A percentile compares a stretch with the other conserved stretches of the same genome.
Conservation (phyloP, 2,888 invertebrate genomes). For the Ormyrus rosae region DNA sequence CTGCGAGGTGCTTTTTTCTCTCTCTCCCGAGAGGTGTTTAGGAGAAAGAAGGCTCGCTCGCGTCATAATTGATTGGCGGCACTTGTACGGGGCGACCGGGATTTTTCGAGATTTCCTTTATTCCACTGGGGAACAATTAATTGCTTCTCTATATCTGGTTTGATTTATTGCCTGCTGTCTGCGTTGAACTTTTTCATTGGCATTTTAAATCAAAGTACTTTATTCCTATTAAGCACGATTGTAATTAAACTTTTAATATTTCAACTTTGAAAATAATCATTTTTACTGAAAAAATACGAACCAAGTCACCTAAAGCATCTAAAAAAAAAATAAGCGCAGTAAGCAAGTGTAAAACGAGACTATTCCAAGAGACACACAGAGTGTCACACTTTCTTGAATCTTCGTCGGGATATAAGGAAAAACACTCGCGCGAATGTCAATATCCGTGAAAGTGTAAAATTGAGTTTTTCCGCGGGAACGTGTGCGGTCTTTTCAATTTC, state of each 20-base stretch:
- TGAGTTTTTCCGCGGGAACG: slow-evolving; percentile 1
- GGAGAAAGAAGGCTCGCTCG: not conserved
- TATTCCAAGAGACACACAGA: not conserved
- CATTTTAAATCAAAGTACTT: not conserved
- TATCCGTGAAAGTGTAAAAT: slow-evolving; percentile 9
- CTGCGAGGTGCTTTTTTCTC: not conserved
- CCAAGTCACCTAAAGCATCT: too few species aligned
- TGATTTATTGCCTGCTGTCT: not conserved
- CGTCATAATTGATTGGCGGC: slow-evolving; percentile 30
- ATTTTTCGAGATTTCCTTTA: too few species aligned
- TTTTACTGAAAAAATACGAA: too few species aligned
- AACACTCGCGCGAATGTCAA: not conserved
- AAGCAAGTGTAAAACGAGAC: too few species aligned
- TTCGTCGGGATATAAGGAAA: not conserved
- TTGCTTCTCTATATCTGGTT: too few species aligned
- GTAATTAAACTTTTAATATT: too few species aligned
- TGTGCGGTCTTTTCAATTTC: slow-evolving; percentile 13
- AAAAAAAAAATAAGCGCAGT: too few species aligned
- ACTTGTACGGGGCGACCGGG: too few species aligned
- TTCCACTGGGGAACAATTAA: too few species aligned
- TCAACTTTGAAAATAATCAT: too few species aligned
- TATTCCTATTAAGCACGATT: too few species aligned
- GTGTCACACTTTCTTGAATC: not conserved
- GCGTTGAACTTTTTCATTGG: not conserved
- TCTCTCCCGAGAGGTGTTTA: not conserved